These are phyloP conservation scores for Dicentrarchus labrax DNA, from an alignment of 2,113 vertebrate genomes.

Conservation along the genomic window DNA sequence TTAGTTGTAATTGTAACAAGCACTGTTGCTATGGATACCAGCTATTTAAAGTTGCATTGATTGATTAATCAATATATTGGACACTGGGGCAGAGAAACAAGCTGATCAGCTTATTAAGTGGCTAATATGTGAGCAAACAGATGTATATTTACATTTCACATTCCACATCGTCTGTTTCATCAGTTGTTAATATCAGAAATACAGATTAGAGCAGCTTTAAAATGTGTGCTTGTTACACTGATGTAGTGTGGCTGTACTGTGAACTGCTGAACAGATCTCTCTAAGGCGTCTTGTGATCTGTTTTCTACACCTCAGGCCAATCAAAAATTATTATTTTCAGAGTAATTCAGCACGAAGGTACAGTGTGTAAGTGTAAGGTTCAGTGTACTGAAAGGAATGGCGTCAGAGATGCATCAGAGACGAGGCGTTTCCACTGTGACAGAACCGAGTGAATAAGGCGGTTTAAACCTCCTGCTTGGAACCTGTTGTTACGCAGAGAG, in stretches of 20 bases:
- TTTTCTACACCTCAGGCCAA: too few species aligned
- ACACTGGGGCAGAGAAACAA: neutral
- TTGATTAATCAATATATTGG: neutral
- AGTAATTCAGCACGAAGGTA: too few species aligned
- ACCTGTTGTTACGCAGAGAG: conserved; percentile 12
- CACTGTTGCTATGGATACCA: neutral
- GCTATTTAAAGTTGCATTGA: neutral
- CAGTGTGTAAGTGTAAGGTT: neutral
- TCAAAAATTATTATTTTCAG: neutral
- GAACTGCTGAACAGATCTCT: neutral
- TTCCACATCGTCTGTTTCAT: neutral
- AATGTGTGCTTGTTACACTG: neutral
- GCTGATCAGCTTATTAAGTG: neutral
- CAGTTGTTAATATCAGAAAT: neutral
- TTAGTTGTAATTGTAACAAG: too few species aligned
- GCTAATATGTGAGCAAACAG: neutral
- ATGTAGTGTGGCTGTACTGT: neutral
- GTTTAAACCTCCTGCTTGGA: conserved; percentile 4
- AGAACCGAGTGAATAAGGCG: neutral
- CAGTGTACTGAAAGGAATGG: neutral
- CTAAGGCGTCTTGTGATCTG: neutral
- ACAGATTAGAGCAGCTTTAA: neutral
- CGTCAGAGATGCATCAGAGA: neutral
- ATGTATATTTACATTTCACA: too few species aligned
- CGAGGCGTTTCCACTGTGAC: neutral